These are phyloP conservation scores for Sphecodes monilicornis DNA, from an alignment of 2,888 invertebrate species.

Conservation along the genomic window DNA sequence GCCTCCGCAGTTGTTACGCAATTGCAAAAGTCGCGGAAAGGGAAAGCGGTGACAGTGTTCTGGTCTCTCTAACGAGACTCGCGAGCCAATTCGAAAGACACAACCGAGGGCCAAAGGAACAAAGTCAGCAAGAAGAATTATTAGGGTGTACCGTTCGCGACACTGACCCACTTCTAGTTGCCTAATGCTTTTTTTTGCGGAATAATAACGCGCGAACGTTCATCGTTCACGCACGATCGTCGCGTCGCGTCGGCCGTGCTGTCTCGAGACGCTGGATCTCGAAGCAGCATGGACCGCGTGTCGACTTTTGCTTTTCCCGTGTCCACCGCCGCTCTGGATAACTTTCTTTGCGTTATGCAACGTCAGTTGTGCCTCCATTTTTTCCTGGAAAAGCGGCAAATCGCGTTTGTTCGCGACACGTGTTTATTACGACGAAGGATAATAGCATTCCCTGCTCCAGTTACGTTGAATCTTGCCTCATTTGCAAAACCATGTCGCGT, in stretches of 20 bases:
- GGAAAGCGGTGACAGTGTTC: slow-evolving; percentile 73
- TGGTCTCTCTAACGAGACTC: slow-evolving; percentile 61
- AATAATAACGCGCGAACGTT: slow-evolving; percentile 13
- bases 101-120: slow-evolving; percentile 32
- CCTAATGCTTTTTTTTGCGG: slow-evolving; percentile 21
- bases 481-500: background rate
- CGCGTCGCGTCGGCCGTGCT: background rate
- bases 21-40: slow-evolving; percentile 75
- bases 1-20: slow-evolving; percentile 61
- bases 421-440: background rate
- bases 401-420: slow-evolving; percentile 5
- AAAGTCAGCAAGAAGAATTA: background rate
- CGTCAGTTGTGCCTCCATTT: background rate
- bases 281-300: background rate
- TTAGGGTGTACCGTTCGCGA: slow-evolving; percentile 62
- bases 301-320: slow-evolving; percentile 3
- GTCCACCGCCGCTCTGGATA: slow-evolving; percentile 27
- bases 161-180: slow-evolving; percentile 74
- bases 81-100: slow-evolving; percentile 60
- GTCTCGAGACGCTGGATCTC: background rate
- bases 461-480: background rate
- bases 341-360: slow-evolving; percentile 44
- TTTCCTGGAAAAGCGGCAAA: slow-evolving; percentile 26
- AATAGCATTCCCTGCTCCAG: slow-evolving; percentile 3
- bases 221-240: slow-evolving; percentile 22